phyloP scores from a whole-genome alignment of 2,113 vertebrate species.

The Xenopus borealis region DNA sequence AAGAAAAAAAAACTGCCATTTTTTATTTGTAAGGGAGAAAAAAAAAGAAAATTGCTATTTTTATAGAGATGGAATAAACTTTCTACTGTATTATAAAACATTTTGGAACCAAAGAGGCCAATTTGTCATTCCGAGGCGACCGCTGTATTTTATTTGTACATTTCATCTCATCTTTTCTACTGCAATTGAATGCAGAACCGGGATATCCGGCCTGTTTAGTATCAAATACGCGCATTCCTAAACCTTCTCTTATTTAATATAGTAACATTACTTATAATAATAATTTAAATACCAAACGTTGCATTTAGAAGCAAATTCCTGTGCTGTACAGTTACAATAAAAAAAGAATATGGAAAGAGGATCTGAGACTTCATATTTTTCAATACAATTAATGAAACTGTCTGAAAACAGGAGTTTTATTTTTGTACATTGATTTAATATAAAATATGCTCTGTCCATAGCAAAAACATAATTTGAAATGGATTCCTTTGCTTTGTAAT shows the following conservation, averaged over 20 bases:
- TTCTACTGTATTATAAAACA: slow-evolving; percentile 91
- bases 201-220: slow-evolving; percentile 58
- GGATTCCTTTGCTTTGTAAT: no score
- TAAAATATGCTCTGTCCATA: no score
- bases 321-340: slow-evolving; percentile 93
- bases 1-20: slow-evolving; percentile 80
- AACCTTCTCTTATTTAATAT: slow-evolving; percentile 97
- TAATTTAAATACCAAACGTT: slow-evolving; percentile 68
- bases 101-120: slow-evolving; percentile 99
- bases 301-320: slow-evolving; percentile 64
- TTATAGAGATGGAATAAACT: slow-evolving; percentile 83
- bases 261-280: slow-evolving; percentile 67
- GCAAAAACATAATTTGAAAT: no score
- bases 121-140: slow-evolving; percentile 67
- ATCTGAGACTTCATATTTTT: background rate
- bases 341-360: slow-evolving; percentile 69
- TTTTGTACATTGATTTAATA: no score
- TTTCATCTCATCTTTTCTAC: slow-evolving; percentile 74
- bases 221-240: slow-evolving; percentile 64
- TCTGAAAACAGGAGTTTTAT: no score
- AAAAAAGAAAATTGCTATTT: slow-evolving; percentile 84
- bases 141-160: slow-evolving; percentile 69
- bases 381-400: background rate
- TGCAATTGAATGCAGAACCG: slow-evolving; percentile 75
- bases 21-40: slow-evolving; percentile 32